phyloP scores from a whole-genome alignment of 2,797 vertebrate genomes.

The Pseudomugil gertrudae region DNA sequence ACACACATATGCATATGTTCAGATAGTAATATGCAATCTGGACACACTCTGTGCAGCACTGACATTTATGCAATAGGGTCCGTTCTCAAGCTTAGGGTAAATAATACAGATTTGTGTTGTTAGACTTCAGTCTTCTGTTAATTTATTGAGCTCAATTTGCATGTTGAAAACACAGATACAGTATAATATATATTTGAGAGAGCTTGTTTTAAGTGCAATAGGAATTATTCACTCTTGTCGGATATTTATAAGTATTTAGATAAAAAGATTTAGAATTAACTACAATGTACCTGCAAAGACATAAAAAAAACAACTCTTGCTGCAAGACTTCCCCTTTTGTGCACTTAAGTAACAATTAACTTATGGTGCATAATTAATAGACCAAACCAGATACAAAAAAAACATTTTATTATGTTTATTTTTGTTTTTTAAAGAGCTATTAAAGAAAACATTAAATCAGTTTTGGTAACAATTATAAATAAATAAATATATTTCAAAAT shows the following conservation, averaged over 20 bases:
- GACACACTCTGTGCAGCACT: conserved; percentile 5
- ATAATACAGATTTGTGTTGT: background rate
- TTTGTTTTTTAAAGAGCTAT: background rate
- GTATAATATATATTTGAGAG: background rate
- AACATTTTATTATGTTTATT: background rate
- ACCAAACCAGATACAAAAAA: background rate
- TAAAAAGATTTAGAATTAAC: accelerated
- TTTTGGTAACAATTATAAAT: background rate
- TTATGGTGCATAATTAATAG: background rate
- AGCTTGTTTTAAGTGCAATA: background rate
- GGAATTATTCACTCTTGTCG: background rate
- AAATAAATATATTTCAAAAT: background rate
- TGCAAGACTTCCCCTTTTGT: background rate
- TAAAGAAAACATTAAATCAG: background rate
- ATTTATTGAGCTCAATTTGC: background rate
- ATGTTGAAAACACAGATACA: background rate
- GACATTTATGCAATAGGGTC: conserved; percentile 10
- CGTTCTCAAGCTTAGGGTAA: background rate
- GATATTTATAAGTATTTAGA: background rate
- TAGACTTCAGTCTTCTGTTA: background rate
- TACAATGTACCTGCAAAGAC: background rate
- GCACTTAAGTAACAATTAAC: background rate
- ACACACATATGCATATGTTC: conserved; percentile 21
- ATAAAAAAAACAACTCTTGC: background rate
- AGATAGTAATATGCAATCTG: conserved; percentile 20